Evolutionary conservation across 2,888 invertebrate genomes (phyloP).

Genomic region (Folsomia candida): DNA sequence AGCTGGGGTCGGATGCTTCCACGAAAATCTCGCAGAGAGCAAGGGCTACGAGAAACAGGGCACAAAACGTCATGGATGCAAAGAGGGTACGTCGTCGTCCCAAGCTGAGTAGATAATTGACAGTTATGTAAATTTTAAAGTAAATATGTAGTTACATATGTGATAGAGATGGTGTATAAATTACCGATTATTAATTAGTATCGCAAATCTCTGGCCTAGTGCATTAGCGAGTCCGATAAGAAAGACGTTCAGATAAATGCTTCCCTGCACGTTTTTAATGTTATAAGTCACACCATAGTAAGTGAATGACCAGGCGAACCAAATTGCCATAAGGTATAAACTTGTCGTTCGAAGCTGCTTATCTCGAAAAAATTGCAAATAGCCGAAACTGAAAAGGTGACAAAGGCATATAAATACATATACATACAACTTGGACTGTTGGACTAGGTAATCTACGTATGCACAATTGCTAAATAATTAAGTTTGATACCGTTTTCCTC

Average conservation of each 20-base stretch:
- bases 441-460: neutral
- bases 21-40: slow-evolving; percentile 31
- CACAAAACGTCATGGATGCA: slow-evolving; percentile 30
- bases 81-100: slow-evolving; percentile 36
- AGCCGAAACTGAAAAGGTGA: slow-evolving; percentile 15
- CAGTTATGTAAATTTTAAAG: neutral
- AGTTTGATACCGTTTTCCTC: neutral
- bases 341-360: slow-evolving; percentile 16
- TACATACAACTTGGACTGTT: neutral
- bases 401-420: neutral
- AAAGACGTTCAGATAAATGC: slow-evolving; percentile 28
- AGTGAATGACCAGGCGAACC: slow-evolving; percentile 31
- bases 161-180: too few species aligned
- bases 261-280: slow-evolving; percentile 36
- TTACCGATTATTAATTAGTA: slow-evolving; percentile 30
- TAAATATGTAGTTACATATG: neutral
- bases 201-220: slow-evolving; percentile 29
- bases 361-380: slow-evolving; percentile 33
- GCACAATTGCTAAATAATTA: too few species aligned
- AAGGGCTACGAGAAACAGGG: slow-evolving; percentile 31
- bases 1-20: neutral
- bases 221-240: slow-evolving; percentile 36
- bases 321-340: slow-evolving; percentile 33
- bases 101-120: slow-evolving; percentile 25
- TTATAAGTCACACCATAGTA: slow-evolving; percentile 41